A percentile compares a stretch with the other conserved stretches of the same genome.
phyloP scores from a whole-genome alignment of 1,140 invertebrate genomes.

The Ips typographus region DNA sequence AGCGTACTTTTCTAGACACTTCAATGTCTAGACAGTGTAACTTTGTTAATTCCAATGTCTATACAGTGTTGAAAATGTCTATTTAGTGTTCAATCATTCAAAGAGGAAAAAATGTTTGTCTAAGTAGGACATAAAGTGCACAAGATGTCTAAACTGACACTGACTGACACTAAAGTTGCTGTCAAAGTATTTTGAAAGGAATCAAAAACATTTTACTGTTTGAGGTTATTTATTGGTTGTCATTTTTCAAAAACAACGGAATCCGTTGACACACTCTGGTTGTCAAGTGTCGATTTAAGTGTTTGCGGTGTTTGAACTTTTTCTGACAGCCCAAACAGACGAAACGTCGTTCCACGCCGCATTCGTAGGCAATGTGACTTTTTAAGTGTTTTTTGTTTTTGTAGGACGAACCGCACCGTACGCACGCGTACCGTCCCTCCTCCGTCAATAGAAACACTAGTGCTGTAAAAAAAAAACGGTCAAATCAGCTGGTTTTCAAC shows the following conservation, averaged over 20 bases:
- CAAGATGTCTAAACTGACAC: too few species aligned
- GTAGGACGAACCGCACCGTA: conserved; percentile 35
- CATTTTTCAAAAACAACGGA: conserved; percentile 15
- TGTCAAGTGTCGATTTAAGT: conserved; percentile 57
- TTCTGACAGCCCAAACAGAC: conserved; percentile 53
- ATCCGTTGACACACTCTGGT: conserved; percentile 50
- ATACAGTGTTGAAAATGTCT: too few species aligned
- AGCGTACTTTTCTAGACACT: too few species aligned
- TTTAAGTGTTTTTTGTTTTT: conserved; percentile 44
- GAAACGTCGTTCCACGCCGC: conserved; percentile 52
- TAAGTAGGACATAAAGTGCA: too few species aligned
- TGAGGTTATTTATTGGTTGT: not conserved
- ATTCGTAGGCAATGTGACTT: conserved; percentile 56
- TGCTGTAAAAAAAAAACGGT: conserved; percentile 12
- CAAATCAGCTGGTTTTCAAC: too few species aligned
- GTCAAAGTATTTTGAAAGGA: too few species aligned
- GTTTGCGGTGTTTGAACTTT: conserved; percentile 58
- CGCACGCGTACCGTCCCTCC: conserved; percentile 34
- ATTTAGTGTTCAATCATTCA: too few species aligned
- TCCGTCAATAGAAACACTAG: conserved; percentile 28
- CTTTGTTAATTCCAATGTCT: too few species aligned
- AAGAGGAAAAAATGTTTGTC: too few species aligned
- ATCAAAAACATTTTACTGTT: not conserved
- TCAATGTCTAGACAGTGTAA: too few species aligned
- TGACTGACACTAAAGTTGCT: too few species aligned